Evolutionary conservation across 2,797 vertebrate genomes (phyloP).

Genomic region (Scyliorhinus canicula): DNA sequence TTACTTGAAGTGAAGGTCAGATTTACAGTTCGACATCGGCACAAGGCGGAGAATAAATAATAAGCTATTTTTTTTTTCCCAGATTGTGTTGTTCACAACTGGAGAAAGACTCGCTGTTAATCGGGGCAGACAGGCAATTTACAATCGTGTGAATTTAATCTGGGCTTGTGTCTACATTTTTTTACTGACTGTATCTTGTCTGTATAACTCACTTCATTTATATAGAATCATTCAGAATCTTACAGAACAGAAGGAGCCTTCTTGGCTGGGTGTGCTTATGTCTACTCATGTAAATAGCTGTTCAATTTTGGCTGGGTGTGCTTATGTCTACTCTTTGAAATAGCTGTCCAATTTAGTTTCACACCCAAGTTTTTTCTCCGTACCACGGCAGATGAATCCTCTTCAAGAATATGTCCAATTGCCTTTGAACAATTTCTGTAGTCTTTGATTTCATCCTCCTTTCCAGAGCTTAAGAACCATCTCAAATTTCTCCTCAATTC

Average conservation of each 20-base stretch:
- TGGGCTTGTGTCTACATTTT: not conserved
- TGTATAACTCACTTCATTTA: not conserved
- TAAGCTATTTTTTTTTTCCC: not conserved
- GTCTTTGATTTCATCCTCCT: not conserved
- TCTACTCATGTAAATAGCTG: not conserved
- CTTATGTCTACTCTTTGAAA: not conserved
- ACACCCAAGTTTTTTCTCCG: not conserved
- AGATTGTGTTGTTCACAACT: not conserved
- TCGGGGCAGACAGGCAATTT: not conserved
- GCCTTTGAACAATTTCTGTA: not conserved
- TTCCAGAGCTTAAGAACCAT: not conserved
- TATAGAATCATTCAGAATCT: not conserved
- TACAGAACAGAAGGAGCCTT: not conserved
- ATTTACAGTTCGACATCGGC: not conserved
- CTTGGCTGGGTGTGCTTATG: not conserved
- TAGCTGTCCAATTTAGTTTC: not conserved
- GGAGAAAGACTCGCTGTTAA: not conserved
- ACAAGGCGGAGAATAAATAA: conserved; percentile 2
- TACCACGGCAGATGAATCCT: not conserved
- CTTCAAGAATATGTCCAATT: not conserved
- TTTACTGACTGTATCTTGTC: not conserved
- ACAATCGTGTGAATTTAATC: not conserved
- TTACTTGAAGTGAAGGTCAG: conserved; percentile 7
- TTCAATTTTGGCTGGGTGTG: not conserved
- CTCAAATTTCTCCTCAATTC: not conserved